These are phyloP conservation scores for Thamnophis sirtalis DNA, from an alignment of 2,113 vertebrate species.

Conservation along the genomic window DNA sequence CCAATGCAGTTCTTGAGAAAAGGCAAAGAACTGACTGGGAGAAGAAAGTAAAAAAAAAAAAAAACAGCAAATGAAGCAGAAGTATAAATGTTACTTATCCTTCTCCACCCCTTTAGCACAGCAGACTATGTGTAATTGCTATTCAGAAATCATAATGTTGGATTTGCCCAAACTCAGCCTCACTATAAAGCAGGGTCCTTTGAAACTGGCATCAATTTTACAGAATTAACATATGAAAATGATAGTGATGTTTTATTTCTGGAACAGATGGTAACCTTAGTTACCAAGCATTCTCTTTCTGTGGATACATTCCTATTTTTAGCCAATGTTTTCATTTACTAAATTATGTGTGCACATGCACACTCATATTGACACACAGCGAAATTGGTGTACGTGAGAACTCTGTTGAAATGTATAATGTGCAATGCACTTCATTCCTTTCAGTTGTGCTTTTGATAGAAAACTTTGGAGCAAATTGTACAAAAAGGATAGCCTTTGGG, in stretches of 20 bases:
- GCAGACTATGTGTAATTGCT: not conserved
- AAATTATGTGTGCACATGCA: not conserved
- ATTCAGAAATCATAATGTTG: not conserved
- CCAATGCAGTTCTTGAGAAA: not conserved
- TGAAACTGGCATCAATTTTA: not conserved
- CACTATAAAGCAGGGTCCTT: not conserved
- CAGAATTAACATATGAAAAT: not conserved
- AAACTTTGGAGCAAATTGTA: not conserved
- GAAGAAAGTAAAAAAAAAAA: not conserved
- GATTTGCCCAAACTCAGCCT: not conserved
- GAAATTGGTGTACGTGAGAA: not conserved
- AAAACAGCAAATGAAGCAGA: not conserved
- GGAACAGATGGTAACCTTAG: slow-evolving; percentile 3
- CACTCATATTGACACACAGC: not conserved
- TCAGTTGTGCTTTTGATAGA: not conserved
- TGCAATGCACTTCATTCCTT: not conserved
- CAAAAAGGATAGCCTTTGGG: not conserved
- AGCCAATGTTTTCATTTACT: not conserved
- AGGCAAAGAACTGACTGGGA: not conserved
- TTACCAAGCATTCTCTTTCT: not conserved
- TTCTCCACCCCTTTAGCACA: not conserved
- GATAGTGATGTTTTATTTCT: not conserved
- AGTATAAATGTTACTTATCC: not conserved
- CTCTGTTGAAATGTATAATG: not conserved
- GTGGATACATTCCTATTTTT: slow-evolving; percentile 1